Conservation (phyloP, 1,140 invertebrate genomes). For the Rhysida immarginata region DNA sequence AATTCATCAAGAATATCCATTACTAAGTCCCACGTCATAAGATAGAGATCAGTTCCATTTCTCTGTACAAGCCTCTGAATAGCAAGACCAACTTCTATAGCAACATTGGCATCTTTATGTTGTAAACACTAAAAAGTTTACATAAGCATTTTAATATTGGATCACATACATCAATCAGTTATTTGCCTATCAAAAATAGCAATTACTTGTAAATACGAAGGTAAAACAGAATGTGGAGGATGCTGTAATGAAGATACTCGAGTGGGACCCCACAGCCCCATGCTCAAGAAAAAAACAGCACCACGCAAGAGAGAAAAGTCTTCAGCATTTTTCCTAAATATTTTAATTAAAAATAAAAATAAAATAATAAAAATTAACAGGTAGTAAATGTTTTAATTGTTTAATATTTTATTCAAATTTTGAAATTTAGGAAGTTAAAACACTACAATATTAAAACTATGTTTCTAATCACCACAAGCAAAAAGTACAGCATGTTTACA, state of each 20-base stretch:
- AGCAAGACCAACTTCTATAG: neutral
- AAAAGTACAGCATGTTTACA: no score
- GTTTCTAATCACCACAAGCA: no score
- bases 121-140: neutral
- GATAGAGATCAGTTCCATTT: neutral
- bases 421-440: no score
- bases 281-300: neutral
- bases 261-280: neutral
- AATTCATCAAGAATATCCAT: neutral
- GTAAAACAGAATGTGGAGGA: neutral
- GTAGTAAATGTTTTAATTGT: no score
- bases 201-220: neutral
- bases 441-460: no score
- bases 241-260: neutral
- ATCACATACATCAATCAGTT: neutral
- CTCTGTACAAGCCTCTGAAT: neutral
- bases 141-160: neutral
- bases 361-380: no score
- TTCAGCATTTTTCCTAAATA: no score
- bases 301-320: neutral
- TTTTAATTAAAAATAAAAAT: no score
- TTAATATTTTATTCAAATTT: no score
- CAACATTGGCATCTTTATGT: neutral
- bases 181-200: neutral
- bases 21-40: neutral